Base-by-base conservation (phyloP, 2,113 vertebrate genomes). In the Pygoscelis adeliae region DNA sequence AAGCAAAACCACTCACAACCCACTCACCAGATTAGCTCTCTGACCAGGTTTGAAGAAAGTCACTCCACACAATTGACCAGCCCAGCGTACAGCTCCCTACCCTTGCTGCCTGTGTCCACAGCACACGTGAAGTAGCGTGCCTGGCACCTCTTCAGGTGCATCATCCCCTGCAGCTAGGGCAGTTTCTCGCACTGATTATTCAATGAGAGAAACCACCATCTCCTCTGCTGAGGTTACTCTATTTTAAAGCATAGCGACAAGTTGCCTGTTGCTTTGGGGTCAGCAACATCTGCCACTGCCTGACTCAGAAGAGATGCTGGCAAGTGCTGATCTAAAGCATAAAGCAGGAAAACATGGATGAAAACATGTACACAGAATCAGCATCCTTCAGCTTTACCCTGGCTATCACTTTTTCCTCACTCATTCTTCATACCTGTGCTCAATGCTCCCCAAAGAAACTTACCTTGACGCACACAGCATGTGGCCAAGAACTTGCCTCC, bases 401-500 rank as follows among this genome's bases (percentile, higher is more conserved):
- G 2, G 11, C 10, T 40, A 7, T 50, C 21, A 2, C 7, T 13
- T 53, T 11, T 17, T 32, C 25, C 17, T 55, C 15, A 1, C 9
- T n/a, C 36, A 56, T 23, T 38, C 14, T 5, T 36, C 76, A 20
- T 19, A 47, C 21, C 52, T 32, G 29, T 6, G 2, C 2, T 4
- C 16, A 27, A 6, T 1, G 3, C 3, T 53, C 15, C 14, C 18
- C 9, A 4, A 23, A 78, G 18, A 13, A 26, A 3, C 11, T 53
- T 58, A 2, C 29, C 17, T 27, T 17, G 11, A 56, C 7, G 53
- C 2, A 4, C 4, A 0, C 56, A 52, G 9, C 10, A 19, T 0
- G 0, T 0, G 0, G 8, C 9, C 22, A 9, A 44, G 15, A n/a
- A 13, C 17, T 22, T 19, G 1, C 5, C 34, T 36, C 34, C 5